Conservation (phyloP, 2,113 vertebrate species). For the Tyrannus savana region DNA sequence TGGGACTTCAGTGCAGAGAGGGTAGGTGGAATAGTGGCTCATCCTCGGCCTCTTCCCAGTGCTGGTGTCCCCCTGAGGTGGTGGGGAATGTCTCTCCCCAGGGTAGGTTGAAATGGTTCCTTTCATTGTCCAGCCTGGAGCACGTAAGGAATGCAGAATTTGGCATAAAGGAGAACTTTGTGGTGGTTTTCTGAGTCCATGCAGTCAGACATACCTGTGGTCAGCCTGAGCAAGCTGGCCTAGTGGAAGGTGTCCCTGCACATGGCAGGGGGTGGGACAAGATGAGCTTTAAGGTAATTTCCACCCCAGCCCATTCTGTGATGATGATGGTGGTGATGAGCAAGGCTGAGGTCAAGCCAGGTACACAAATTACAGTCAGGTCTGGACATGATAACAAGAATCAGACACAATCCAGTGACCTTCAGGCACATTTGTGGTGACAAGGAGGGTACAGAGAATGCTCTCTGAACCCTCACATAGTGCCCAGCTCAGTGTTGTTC, state of each 20-base stretch:
- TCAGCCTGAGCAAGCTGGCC: neutral
- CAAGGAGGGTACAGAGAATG: neutral
- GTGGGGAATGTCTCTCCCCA: neutral
- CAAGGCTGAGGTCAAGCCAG: neutral
- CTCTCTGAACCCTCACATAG: neutral
- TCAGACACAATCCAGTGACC: neutral
- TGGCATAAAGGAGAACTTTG: neutral
- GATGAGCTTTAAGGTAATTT: neutral
- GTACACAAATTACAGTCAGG: neutral
- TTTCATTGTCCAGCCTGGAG: neutral
- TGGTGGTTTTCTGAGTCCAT: neutral
- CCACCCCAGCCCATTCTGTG: neutral
- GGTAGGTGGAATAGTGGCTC: neutral
- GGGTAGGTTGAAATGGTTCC: neutral
- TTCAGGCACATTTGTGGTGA: neutral
- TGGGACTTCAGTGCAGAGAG: neutral
- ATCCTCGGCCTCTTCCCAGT: neutral
- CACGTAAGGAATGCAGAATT: fast-evolving
- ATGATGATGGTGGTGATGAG: neutral
- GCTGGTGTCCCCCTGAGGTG: neutral
- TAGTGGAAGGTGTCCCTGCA: neutral
- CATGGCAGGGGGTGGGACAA: neutral
- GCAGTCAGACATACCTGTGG: neutral
- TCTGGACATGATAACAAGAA: neutral
- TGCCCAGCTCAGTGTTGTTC: neutral